A percentile compares a stretch with the other conserved stretches of the same genome.
phyloP scores from a whole-genome alignment of 2,888 invertebrate genomes.

The Cantharis lateralis region DNA sequence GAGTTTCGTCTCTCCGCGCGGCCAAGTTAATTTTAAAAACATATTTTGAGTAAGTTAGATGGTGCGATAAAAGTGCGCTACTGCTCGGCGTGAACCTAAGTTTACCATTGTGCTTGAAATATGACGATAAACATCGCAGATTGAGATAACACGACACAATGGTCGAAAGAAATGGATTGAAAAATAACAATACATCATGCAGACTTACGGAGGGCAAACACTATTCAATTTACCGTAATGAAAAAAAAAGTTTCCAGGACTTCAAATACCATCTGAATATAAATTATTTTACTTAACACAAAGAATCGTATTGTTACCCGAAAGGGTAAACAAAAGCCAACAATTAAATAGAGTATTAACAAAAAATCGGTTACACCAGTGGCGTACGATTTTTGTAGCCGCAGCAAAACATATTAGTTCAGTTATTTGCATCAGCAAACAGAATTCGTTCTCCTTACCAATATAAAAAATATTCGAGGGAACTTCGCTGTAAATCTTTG shows the following conservation, averaged over 20 bases:
- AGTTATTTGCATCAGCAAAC: too few species aligned
- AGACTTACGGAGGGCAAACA: slow-evolving; percentile 40
- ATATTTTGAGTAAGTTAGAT: slow-evolving; percentile 52
- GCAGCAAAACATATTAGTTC: too few species aligned
- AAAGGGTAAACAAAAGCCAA: slow-evolving; percentile 1
- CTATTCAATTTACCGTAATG: slow-evolving; percentile 47
- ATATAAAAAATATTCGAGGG: too few species aligned
- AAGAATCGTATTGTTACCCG: slow-evolving; percentile 9
- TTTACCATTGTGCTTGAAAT: slow-evolving; percentile 54
- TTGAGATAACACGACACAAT: slow-evolving; percentile 47
- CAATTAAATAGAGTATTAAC: neutral
- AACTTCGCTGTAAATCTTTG: too few species aligned
- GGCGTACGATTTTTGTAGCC: neutral
- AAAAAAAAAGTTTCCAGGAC: slow-evolving; percentile 33
- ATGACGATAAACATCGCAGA: slow-evolving; percentile 55
- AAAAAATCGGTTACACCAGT: neutral
- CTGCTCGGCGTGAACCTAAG: slow-evolving; percentile 51
- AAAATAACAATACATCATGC: slow-evolving; percentile 41
- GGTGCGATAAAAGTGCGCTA: slow-evolving; percentile 44
- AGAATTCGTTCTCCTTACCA: too few species aligned
- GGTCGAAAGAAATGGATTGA: slow-evolving; percentile 44
- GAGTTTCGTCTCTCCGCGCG: slow-evolving; percentile 39
- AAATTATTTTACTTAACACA: slow-evolving; percentile 31
- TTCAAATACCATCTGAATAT: slow-evolving; percentile 26
- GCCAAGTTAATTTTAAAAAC: slow-evolving; percentile 53